phyloP scores from a whole-genome alignment of 2,797 vertebrate species.

The Orestias chungarensis region DNA sequence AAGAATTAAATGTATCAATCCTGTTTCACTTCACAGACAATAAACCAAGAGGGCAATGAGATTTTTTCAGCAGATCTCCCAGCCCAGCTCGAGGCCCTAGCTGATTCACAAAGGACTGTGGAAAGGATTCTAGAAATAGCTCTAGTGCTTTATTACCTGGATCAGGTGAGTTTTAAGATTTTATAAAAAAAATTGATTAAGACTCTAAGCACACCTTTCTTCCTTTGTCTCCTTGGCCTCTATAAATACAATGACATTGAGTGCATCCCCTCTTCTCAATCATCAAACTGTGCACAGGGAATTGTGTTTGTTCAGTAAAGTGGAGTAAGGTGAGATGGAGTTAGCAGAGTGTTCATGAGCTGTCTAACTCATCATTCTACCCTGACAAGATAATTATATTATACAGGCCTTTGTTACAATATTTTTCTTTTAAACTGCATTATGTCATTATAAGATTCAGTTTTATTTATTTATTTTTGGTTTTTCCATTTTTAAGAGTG shows the following conservation, averaged over 20 bases:
- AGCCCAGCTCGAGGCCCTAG: conserved; percentile 69
- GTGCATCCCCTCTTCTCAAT: conserved; percentile 1
- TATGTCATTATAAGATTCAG: not conserved
- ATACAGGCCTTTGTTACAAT: not conserved
- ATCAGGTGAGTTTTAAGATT: conserved; percentile 83
- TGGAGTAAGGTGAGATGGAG: conserved; percentile 12
- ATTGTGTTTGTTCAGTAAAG: conserved; percentile 18
- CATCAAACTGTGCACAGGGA: not conserved
- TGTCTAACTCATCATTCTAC: not conserved
- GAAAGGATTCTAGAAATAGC: conserved; percentile 87
- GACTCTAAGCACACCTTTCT: conserved; percentile 3
- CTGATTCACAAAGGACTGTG: conserved; percentile 81
- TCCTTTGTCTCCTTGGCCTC: conserved; percentile 14
- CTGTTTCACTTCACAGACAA: conserved; percentile 65
- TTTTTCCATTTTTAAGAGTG: not conserved
- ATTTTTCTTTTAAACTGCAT: not conserved
- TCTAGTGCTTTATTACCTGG: conserved; percentile 88
- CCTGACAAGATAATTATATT: not conserved
- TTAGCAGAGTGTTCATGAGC: not conserved
- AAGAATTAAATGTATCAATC: not conserved
- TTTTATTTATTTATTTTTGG: not conserved
- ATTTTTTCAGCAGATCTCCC: conserved; percentile 78
- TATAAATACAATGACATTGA: conserved; percentile 18
- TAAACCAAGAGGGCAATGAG: conserved; percentile 82
- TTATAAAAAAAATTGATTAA: conserved; percentile 8